Base-by-base conservation (phyloP, 2,888 invertebrate species). In the Aphelenchoides bicaudatus region DNA sequence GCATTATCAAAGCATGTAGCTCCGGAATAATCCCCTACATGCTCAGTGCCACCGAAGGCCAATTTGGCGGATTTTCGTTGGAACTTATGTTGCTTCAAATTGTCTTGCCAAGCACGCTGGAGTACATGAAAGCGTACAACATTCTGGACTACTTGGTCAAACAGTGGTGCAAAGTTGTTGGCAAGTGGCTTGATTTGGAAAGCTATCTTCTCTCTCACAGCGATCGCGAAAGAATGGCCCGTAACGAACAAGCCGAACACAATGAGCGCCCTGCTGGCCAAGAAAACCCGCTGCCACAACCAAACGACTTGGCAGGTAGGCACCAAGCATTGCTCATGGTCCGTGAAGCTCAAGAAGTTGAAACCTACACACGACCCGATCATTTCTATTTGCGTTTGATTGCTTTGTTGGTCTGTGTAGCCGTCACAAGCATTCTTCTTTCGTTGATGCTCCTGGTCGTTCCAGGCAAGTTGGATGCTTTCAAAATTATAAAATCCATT, bases 21-120 rank as follows among this genome's bases (percentile, higher is more conserved):
- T 90, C 91, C 0, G 86, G 86, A n/a, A 90, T 92, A 81, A 83
- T 98, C 71, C 98, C 98, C 0, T 98, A 96, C 79, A 89, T 91
- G 1, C 88, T 98, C 13, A 88, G 90, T 63, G 78, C 83, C 58
- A 82, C 83, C 27, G 80, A 80, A 72, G 86, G 84, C 70, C 83
- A 85, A 67, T 88, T 93, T 21, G 65, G 67, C 2, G 92, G 90
- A 80, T 83, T 96, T 6, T 93, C 93, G 19, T 82, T 98, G 76
- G 96, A 98, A 79, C 82, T 98, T 54, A 74, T 83, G 16, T 82
- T 96, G 34, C 82, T 93, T 16, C 82, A 73, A 72, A 90, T 96
- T 31, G 90, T 98, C 51, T 84, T 98, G 55, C 98, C 96, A 0
- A 93, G 94, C 0, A 83, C 98, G 38, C 83, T 98, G 59, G 96